Evolutionary conservation across 2,888 invertebrate genomes (phyloP), one percentile per base, ranked within the genome.

Genomic region (Euclidia mi): DNA sequence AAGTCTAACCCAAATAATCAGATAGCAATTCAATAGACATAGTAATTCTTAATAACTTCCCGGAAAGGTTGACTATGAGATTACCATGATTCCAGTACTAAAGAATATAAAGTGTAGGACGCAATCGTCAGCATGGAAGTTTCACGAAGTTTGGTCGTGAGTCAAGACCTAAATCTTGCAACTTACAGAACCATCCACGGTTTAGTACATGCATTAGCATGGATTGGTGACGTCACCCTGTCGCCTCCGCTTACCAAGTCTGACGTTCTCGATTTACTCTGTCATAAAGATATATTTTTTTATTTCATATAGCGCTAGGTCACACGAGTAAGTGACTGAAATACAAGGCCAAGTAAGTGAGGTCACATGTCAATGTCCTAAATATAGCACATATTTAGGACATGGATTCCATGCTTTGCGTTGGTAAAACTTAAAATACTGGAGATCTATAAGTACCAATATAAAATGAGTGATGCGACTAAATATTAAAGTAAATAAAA

Each of bases 91-190:
- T 59, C 49, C 52, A 51, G 65, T 75, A 49, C 32, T 35, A 71
- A n/a, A 55, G 50, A 65, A 61, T 37, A 2, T 17, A 51, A 42
- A 29, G 37, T 44, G 67, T 55, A 45, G 71, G 61, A 37, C 38
- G 51, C 29, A 45, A 41, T 34, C 37, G 53, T 31, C 50, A 38
- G 61, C 55, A 6, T 10, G 9, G 20, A 35, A 0, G 28, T 71
- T 71, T 71, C 67, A 71, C 38, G 67, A 62, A 48, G 3, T 37
- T 71, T 71, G 71, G 68, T 71, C 51, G 43, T 41, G 51, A 44
- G 71, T 76, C 72, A 71, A 75, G 51, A 56, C 47, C 67, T 66
- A 71, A 62, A 75, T 66, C 58, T 62, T 56, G 31, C 58, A 67
- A 47, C 61, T 67, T 66, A 58, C 51, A 28, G 47, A 50, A 51